Conservation (phyloP, 1,140 invertebrate genomes). For the Trissolcus basalis region DNA sequence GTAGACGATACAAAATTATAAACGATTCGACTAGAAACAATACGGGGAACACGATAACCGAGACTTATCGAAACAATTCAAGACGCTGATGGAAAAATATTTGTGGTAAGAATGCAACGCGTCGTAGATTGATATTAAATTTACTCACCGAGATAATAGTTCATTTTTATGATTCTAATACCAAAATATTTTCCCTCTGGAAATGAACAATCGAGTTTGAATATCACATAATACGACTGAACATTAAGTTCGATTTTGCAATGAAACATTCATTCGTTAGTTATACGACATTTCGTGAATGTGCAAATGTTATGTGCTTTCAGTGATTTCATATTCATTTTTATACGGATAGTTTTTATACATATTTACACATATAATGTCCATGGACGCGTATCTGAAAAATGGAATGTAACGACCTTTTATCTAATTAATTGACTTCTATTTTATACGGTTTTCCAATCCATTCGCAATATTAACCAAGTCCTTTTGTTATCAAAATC, state of each 20-base stretch:
- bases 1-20: no score
- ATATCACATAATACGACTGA: constrained; percentile 45
- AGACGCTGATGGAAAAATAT: no score
- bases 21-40: no score
- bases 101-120: no score
- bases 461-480: constrained; percentile 1
- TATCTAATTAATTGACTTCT: constrained; percentile 57
- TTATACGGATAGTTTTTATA: constrained; percentile 51
- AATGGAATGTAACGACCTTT: constrained; percentile 51
- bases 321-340: constrained; percentile 51
- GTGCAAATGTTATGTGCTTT: constrained; percentile 61
- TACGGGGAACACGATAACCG: no score
- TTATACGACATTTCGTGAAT: constrained; percentile 50
- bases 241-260: constrained; percentile 12
- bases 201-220: constrained; percentile 28
- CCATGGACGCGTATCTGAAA: constrained; percentile 57
- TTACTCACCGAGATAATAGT: no score
- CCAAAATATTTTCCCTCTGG: constrained; percentile 6
- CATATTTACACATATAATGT: constrained; percentile 58
- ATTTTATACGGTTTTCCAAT: constrained; percentile 35
- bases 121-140: no score
- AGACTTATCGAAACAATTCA: no score
- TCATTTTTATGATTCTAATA: no score
- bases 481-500: no score
- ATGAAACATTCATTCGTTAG: constrained; percentile 43